Conservation (phyloP, 2,888 invertebrate species). For the Oxytorus armatus region DNA sequence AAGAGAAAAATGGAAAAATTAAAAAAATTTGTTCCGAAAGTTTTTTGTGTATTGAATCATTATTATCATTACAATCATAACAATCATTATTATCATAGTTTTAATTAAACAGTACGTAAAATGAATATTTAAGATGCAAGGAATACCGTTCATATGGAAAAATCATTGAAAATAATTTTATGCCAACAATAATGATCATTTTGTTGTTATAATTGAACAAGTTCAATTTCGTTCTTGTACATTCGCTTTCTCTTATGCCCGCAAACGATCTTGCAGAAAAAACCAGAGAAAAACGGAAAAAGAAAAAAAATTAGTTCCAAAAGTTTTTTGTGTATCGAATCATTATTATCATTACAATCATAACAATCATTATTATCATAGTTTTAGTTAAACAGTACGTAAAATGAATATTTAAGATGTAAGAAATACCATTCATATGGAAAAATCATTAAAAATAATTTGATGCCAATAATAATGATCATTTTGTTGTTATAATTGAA, state of each 20-base stretch:
- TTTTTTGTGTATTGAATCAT: background rate
- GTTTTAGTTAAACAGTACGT: background rate
- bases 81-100: background rate
- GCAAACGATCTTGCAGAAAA: too few relatives aligned
- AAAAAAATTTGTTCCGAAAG: background rate
- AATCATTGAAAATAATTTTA: background rate
- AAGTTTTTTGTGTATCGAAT: background rate
- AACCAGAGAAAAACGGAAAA: constrained; percentile 62
- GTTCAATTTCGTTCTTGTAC: too few relatives aligned
- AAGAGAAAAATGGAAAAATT: constrained; percentile 69
- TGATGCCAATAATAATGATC: background rate
- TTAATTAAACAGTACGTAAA: too few relatives aligned
- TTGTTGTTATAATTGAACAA: background rate
- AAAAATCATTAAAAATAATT: background rate
- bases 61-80: background rate
- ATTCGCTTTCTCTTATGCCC: too few relatives aligned
- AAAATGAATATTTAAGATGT: too few relatives aligned
- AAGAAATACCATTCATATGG: too few relatives aligned
- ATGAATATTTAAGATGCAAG: too few relatives aligned
- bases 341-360: background rate
- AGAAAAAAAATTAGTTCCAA: background rate
- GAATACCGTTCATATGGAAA: too few relatives aligned
- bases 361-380: background rate
- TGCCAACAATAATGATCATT: background rate
- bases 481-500: background rate